Conservation (phyloP, 2,888 invertebrate species). For the Hemithea aestivaria region DNA sequence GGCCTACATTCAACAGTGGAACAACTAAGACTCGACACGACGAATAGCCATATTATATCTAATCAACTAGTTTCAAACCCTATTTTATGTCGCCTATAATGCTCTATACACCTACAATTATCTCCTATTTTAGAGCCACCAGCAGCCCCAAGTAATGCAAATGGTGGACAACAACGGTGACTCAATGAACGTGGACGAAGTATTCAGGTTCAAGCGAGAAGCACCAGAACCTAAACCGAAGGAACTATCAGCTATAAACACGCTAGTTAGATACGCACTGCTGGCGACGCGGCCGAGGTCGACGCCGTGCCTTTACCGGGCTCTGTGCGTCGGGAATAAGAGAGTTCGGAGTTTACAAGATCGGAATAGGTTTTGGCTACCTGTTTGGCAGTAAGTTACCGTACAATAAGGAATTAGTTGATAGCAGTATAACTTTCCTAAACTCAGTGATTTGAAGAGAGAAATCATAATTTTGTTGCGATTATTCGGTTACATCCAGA, state of each 20-base stretch:
- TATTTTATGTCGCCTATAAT: too few species aligned
- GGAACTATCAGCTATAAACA: constrained; percentile 59
- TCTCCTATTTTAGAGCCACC: constrained; percentile 47
- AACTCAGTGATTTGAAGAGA: too few species aligned
- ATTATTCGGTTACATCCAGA: too few species aligned
- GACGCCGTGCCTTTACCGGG: constrained; percentile 80
- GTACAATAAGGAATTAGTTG: too few species aligned
- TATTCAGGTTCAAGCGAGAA: constrained; percentile 61
- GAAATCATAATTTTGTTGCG: too few species aligned
- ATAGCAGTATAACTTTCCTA: too few species aligned
- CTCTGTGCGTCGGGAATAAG: constrained; percentile 84
- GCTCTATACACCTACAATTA: too few species aligned
- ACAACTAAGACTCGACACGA: too few species aligned
- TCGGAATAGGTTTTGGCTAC: constrained; percentile 83
- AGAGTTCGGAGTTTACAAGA: constrained; percentile 76
- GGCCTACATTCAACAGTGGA: too few species aligned
- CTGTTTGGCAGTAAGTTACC: constrained; percentile 88
- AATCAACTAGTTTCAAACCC: too few species aligned
- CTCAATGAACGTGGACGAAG: constrained; percentile 63
- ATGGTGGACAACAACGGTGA: constrained; percentile 63
- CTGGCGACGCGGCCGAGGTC: constrained; percentile 74
- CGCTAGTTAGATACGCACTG: constrained; percentile 74
- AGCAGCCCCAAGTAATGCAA: constrained; percentile 64
- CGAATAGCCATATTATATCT: too few species aligned
- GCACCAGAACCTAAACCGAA: constrained; percentile 15